Evolutionary conservation across 2,797 vertebrate species (phyloP), one percentile per base, ranked within the genome.

Genomic region (Pseudomugil tenellus): DNA sequence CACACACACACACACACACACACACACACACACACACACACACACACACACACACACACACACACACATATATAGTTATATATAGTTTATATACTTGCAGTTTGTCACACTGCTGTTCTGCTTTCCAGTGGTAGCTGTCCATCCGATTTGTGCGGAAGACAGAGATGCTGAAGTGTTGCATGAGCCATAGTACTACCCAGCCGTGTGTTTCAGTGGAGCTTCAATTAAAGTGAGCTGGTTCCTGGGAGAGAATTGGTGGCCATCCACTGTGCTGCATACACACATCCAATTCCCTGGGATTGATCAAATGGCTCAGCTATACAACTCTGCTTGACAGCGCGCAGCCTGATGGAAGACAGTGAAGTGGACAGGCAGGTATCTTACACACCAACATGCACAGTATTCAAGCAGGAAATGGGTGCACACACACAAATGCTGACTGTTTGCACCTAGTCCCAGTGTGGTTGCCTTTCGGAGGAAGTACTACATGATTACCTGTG

Each of bases 151-250:
- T 84, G 23, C 53, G 54, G 68, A 59, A 81, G 74, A 75, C 55
- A 35, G 76, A 81, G 80, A 86, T 79, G 82, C 72, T 51, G 72
- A 28, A 69, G 87, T 32, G 70, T 58, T 67, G 67, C 72, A 73
- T 59, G 79, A 84, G 77, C 53, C 43, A 55, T 79, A 55, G 80
- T 43, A 63, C 56, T 59, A 74, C 62, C 49, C 49, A 0, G 74
- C 74, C 79, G 76, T 85, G 84, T 84, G 81, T 88, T 86, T 80
- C 79, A 79, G 29, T 23, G 63, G 56, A 63, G 77, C 86, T 78
- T 86, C 84, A 88, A 82, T 91, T 87, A 87, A 85, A 85, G 77
- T 63, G 64, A 81, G 74, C 67, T 32, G 72, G 67, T 69, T 84
- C 82, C 77, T 62, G 72, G 76, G 84, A 81, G 77, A 76, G 59